These are phyloP conservation scores for Spea bombifrons DNA, from an alignment of 2,113 vertebrate species.

Conservation along the genomic window DNA sequence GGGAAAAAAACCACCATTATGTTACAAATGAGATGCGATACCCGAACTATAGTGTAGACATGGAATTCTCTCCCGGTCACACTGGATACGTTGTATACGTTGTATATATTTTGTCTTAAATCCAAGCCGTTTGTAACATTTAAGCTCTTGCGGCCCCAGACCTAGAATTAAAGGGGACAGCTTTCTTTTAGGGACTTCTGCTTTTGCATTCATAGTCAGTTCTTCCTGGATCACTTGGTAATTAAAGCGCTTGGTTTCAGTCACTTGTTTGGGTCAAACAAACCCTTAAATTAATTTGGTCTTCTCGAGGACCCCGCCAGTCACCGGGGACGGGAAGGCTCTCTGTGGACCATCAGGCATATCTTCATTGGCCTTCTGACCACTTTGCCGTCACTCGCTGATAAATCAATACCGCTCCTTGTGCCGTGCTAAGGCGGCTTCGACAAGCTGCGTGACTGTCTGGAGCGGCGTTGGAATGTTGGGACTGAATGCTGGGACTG, in stretches of 20 bases:
- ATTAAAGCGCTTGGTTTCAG: conserved; percentile 71
- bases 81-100: not conserved
- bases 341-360: conserved; percentile 67
- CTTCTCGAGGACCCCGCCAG: conserved; percentile 63
- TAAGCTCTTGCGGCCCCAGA: not conserved
- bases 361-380: conserved; percentile 70
- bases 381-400: conserved; percentile 71
- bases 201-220: not conserved
- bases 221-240: conserved; percentile 61
- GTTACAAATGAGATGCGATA: not conserved
- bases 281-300: conserved; percentile 72
- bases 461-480: conserved; percentile 57
- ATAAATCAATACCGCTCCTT: conserved; percentile 75
- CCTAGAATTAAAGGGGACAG: not conserved
- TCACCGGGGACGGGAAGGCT: conserved; percentile 58
- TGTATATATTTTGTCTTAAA: not conserved
- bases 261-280: conserved; percentile 73
- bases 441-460: conserved; percentile 66
- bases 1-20: not conserved
- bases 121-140: not conserved
- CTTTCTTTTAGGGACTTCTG: not conserved
- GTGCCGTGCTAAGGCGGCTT: conserved; percentile 77
- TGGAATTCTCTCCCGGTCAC: not conserved
- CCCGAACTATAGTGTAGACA: not conserved
- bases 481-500: no score